Conservation (phyloP, 2,888 invertebrate genomes). For the Ischnura elegans region DNA sequence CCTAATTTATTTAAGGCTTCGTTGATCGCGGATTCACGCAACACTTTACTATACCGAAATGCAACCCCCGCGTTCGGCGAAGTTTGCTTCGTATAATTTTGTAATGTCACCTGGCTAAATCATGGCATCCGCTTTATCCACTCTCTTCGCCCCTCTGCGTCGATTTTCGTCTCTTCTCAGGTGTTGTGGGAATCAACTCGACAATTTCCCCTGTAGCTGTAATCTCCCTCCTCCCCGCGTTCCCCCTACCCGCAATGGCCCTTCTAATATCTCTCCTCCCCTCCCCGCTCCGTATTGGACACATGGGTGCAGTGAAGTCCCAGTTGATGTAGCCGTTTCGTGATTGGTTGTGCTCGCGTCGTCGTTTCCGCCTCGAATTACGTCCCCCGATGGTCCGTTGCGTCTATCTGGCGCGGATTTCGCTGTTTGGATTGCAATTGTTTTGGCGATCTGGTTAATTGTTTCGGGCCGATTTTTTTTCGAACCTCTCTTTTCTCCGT, state of each 20-base stretch:
- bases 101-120: no score
- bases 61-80: no score
- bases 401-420: background rate
- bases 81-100: no score
- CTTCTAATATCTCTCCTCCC: background rate
- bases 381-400: background rate
- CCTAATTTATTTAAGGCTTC: no score
- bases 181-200: background rate
- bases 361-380: background rate
- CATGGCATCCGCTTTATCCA: no score
- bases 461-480: background rate
- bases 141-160: background rate
- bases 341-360: background rate
- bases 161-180: background rate
- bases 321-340: constrained; percentile 19
- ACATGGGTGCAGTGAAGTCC: constrained; percentile 56
- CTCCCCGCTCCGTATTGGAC: background rate
- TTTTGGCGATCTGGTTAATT: constrained; percentile 35
- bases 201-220: background rate
- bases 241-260: background rate
- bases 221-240: background rate
- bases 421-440: constrained; percentile 26
- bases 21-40: no score
- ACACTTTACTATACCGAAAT: no score
- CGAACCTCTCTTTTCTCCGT: background rate